Base-by-base conservation (phyloP, 1,140 invertebrate genomes). In the Rhopalosiphum maidis region DNA sequence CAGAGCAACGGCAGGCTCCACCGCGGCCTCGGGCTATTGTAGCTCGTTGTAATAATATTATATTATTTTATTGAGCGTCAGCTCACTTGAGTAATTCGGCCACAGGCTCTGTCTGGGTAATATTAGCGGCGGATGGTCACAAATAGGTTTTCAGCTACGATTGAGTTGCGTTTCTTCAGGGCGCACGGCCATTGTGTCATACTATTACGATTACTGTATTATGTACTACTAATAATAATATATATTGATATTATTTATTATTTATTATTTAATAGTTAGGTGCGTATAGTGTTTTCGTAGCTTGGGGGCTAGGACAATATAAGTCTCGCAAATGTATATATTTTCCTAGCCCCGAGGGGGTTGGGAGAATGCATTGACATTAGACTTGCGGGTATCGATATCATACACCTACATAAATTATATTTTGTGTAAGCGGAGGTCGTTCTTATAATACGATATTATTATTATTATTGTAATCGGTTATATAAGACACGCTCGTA, bases 291-390 rank as follows among this genome's bases (percentile, higher is more conserved):
- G 60, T 77, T 77, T 77, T 77, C 60, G n/a, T 77, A n/a, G 60
- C 60, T 77, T 18, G 60, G 30, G 18, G n/a, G 60, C 60, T 77
- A n/a, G 30, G 3, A n/a, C 60, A 15, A 5, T 77, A 35, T 68
- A 77, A 77, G 60, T 77, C 11, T n/a, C 60, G 60, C 60, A 77
- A 77, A 77, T 77, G 54, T 54, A 54, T 77, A 77, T 77, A 77
- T n/a, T 77, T 77, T 77, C 60, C 60, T 77, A 35, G 60, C 60
- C 60, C 60, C 15, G 60, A 77, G 60, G 60, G 60, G 60, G 4
- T 77, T 21, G 60, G 30, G 60, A 77, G 60, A 77, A 77, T n/a
- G 60, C 60, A 77, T 77, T 77, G 60, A 77, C 60, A 77, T 77
- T 68, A 18, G 30, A 77, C 60, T 77, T n/a, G 15, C 60, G 18